Evolutionary conservation across 2,797 vertebrate genomes (phyloP), one percentile per base, ranked within the genome.

Genomic region (Rhodeus uyekii): DNA sequence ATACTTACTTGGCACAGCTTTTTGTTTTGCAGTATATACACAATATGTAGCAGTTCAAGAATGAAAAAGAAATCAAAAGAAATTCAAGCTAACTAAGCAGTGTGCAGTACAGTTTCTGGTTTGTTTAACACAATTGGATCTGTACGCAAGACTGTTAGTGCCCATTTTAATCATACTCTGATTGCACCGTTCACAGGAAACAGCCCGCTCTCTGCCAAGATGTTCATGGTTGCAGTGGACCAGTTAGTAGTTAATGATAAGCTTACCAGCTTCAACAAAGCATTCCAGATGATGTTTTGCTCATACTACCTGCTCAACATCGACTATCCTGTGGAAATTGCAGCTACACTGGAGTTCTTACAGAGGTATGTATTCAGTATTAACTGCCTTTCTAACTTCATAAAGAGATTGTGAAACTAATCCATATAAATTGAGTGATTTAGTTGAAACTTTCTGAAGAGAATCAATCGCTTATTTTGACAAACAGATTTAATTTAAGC

Each of bases 201-300:
- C 39, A 76, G 48, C 81, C 80, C 68, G 32, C 83, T 86, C 39
- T 79, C 71, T 85, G 85, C 85, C 74, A 83, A 75, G 58, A 64
- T 83, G 69, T 87, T 83, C 61, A 81, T 87, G 84, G 78, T 88
- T 50, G 81, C 79, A 71, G 86, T 86, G 75, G 85, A 88, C 76
- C 87, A 84, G 78, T 65, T 88, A 32, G 38, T 86, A 27, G 48
- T 85, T 0, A 86, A 85, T 3, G 16, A 64, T 16, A 80, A 83
- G 46, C 67, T 84, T 78, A 38, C 73, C 72, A 71, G 75, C 83
- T 86, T 87, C 68, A 86, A 36, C 42, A 76, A 84, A 36, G 83
- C 80, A 4, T 64, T 87, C 10, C 60, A 86, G 58, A 78, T 86
- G 73, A 87, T 86, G 80, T 83, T 86, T 61, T 86, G 65, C 42